phyloP scores from a whole-genome alignment of 2,888 invertebrate species.

The Hedya salicella region DNA sequence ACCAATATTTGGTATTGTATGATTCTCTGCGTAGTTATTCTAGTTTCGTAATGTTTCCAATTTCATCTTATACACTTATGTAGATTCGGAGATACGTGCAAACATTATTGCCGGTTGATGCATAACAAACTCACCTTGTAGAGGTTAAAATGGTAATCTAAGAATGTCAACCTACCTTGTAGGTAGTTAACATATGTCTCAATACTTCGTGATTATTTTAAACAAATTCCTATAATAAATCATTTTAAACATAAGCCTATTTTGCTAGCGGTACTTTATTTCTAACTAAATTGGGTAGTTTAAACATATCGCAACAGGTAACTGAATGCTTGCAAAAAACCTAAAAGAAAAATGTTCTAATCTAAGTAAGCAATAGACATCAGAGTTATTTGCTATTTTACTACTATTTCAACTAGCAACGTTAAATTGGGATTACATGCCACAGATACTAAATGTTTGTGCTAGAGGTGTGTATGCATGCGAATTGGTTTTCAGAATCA shows the following conservation, averaged over 20 bases:
- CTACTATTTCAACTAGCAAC: neutral
- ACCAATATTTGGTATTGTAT: too few relatives aligned
- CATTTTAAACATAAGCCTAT: too few relatives aligned
- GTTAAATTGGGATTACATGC: constrained; percentile 9
- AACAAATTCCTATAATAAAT: neutral
- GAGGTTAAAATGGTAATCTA: neutral
- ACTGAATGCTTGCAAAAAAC: too few relatives aligned
- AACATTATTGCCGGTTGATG: neutral
- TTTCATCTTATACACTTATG: neutral
- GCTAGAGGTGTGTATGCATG: constrained; percentile 30
- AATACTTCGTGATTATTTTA: neutral
- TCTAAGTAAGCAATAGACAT: neutral
- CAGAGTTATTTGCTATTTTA: neutral
- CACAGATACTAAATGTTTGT: constrained; percentile 19
- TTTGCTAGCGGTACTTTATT: too few relatives aligned
- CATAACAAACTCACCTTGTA: neutral
- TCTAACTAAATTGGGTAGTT: too few relatives aligned
- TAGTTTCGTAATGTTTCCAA: neutral
- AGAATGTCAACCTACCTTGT: neutral
- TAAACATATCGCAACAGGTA: too few relatives aligned
- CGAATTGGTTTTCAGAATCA: constrained; percentile 56
- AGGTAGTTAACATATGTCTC: neutral
- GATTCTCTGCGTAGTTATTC: too few relatives aligned
- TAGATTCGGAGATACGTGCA: neutral
- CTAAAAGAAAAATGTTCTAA: neutral